Percentiles rank a stretch among this genome's conserved stretches.
phyloP scores from a whole-genome alignment of 2,888 invertebrate species.

The Lithophane leautieri region DNA sequence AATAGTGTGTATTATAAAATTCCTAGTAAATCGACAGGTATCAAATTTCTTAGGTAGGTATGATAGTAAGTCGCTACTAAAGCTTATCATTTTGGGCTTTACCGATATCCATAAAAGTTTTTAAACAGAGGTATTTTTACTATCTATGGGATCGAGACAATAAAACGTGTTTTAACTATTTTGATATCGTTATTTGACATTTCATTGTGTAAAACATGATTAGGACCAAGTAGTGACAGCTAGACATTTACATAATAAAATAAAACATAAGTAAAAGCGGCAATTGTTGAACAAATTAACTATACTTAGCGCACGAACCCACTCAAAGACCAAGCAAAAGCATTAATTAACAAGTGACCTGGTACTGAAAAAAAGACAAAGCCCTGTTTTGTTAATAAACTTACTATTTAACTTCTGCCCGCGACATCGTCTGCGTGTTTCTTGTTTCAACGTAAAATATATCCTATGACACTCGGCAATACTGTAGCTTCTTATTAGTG shows the following conservation, averaged over 20 bases:
- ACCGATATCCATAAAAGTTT: background rate
- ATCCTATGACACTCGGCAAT: too few relatives aligned
- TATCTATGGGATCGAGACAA: background rate
- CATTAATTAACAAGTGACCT: too few relatives aligned
- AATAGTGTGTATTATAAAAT: constrained; percentile 24
- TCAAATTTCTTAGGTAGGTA: constrained; percentile 16
- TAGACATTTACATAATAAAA: background rate
- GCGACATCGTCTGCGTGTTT: too few relatives aligned
- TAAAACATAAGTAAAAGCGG: background rate
- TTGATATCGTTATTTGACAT: background rate
- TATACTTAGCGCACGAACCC: background rate
- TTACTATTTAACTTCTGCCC: too few relatives aligned
- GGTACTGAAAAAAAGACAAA: too few relatives aligned
- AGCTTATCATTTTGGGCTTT: constrained; percentile 14
- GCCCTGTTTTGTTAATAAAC: too few relatives aligned
- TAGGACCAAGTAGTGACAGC: background rate
- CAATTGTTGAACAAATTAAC: background rate
- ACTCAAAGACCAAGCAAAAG: background rate
- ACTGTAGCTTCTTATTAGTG: too few relatives aligned
- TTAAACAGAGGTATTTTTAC: background rate
- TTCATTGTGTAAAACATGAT: constrained; percentile 6
- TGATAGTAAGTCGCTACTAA: background rate
- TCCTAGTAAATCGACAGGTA: background rate
- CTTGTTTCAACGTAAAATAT: too few relatives aligned
- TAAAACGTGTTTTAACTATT: constrained; percentile 17